Evolutionary conservation across 1,140 invertebrate species (phyloP).

Genomic region (Bemisia tabaci): DNA sequence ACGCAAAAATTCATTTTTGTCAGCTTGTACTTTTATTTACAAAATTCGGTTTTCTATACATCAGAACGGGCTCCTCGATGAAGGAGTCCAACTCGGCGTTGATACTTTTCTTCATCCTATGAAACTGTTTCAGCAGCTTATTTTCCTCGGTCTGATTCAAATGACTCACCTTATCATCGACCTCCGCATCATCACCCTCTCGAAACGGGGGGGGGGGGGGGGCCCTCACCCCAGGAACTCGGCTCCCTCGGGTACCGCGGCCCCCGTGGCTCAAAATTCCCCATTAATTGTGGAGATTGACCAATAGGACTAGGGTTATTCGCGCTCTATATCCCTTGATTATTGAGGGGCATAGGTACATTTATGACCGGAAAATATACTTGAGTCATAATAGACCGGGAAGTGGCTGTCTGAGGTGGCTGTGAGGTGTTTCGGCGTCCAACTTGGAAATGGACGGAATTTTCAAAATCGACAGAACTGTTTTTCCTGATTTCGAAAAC

Average conservation of each 20-base stretch:
- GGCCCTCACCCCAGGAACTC: too few relatives aligned
- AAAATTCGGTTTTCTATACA: neutral
- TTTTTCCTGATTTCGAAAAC: neutral
- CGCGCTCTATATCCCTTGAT: too few relatives aligned
- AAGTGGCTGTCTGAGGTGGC: too few relatives aligned
- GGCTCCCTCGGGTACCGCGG: neutral
- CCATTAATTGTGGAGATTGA: neutral
- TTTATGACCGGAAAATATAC: too few relatives aligned
- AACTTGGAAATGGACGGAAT: too few relatives aligned
- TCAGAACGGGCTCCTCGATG: neutral
- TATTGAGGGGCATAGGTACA: too few relatives aligned
- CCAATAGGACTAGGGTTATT: neutral
- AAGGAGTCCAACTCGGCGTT: neutral
- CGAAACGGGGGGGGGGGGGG: neutral
- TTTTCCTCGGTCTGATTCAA: neutral
- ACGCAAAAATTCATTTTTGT: too few relatives aligned
- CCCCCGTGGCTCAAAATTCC: neutral
- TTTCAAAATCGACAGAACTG: too few relatives aligned
- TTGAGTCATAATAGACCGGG: too few relatives aligned
- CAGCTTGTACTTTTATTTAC: neutral
- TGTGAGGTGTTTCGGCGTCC: too few relatives aligned
- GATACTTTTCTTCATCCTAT: neutral
- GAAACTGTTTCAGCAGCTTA: neutral
- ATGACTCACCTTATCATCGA: neutral
- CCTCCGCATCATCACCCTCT: neutral